Evolutionary conservation across 2,797 vertebrate species (phyloP), one percentile per base, ranked within the genome.

Genomic region (Microchirus variegatus): DNA sequence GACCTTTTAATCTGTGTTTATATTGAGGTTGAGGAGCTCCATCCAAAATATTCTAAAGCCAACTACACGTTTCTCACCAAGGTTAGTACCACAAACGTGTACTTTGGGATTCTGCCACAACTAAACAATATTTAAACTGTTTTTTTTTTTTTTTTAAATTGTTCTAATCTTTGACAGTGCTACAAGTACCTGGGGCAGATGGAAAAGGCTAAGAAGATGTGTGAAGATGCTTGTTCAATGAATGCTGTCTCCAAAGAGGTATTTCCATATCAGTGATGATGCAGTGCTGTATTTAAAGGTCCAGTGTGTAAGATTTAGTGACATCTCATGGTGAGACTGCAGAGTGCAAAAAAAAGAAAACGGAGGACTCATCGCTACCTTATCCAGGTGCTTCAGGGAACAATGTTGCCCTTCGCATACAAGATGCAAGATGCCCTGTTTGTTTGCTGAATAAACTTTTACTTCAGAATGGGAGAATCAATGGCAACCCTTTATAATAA

Each of bases 41-140:
- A 75, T n/a, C 95, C 95, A 35, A 90, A 93, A 67, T 98, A 96
- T 89, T 98, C 97, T 49, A 95, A 97, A 89, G 85, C 73, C 74
- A 99, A 99, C 91, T 98, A 96, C 54, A 92, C 96, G 57, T 98
- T 93, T 89, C 92, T 98, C 73, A 95, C 95, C 73, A 98, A 99
- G 96, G 97, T 99, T 91, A 91, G 76, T 67, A 40, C 15, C 36
- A 37, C 18, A 40, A 19, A 45, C 12, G 4, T 9, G 4, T 17
- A 42, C 5, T 59, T 18, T 10, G 10, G 41, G n/a, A 62, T 12
- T 5, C 14, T 40, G 1, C 35, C 46, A n/a, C 44, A 50, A 56
- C 36, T n/a, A 5, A 59, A 56, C 44, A 26, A 1, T 3, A 0
- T 14, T 8, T 11, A 59, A n/a, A 80, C 18, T 9, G 41, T 16